phyloP scores from a whole-genome alignment of 2,113 vertebrate genomes.

The Rissa tridactyla region DNA sequence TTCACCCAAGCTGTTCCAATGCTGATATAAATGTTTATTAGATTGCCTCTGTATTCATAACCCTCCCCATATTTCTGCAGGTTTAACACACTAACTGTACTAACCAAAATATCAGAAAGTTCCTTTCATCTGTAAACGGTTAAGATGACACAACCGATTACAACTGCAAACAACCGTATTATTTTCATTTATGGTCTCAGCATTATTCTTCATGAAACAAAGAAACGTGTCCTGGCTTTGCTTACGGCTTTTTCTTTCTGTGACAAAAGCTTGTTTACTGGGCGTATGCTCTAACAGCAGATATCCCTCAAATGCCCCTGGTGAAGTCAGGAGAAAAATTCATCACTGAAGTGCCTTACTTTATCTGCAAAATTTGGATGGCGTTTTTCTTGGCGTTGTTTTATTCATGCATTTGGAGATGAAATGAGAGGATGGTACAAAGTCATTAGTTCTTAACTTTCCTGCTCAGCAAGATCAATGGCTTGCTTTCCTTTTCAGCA shows the following conservation, averaged over 20 bases:
- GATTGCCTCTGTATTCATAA: not conserved
- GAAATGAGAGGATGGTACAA: not conserved
- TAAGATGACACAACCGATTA: not conserved
- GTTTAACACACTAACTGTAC: not conserved
- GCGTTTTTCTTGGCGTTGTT: not conserved
- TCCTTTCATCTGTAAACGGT: not conserved
- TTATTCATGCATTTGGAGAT: not conserved
- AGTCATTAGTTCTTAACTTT: not conserved
- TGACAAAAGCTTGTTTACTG: not conserved
- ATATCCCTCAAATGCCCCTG: not conserved
- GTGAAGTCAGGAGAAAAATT: not conserved
- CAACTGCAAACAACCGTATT: not conserved
- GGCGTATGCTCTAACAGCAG: not conserved
- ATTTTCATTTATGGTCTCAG: not conserved
- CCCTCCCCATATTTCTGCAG: not conserved
- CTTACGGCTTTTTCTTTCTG: not conserved
- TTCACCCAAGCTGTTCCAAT: not conserved
- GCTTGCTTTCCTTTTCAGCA: not conserved
- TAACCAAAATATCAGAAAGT: not conserved
- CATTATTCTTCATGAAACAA: not conserved
- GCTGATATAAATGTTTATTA: not conserved
- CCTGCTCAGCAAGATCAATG: not conserved
- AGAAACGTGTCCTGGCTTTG: not conserved
- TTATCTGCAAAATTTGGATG: not conserved
- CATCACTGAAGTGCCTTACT: not conserved